phyloP scores from a whole-genome alignment of 2,888 invertebrate species.

The Scaptomyza cyrtandrae region DNA sequence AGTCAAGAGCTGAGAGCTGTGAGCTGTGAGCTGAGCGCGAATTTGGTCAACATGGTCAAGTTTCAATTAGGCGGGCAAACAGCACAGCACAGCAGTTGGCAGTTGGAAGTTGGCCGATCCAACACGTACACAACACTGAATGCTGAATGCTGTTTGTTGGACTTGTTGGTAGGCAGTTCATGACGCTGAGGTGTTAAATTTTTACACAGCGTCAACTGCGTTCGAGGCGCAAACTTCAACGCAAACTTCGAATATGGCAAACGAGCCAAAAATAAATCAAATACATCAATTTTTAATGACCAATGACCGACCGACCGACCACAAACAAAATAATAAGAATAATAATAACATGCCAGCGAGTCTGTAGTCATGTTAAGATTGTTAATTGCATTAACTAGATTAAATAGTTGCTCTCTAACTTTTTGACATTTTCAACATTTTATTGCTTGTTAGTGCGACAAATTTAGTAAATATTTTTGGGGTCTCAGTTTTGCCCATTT shows the following conservation, averaged over 20 bases:
- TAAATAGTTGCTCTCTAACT: constrained; percentile 77
- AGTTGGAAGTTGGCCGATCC: constrained; percentile 41
- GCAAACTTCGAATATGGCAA: constrained; percentile 54
- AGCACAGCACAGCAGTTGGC: constrained; percentile 66
- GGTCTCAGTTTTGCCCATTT: constrained; percentile 50
- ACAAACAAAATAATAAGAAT: constrained; percentile 9
- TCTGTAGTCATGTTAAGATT: constrained; percentile 81
- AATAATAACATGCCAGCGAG: constrained; percentile 61
- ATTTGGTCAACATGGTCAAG: constrained; percentile 80
- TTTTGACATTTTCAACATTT: constrained; percentile 81
- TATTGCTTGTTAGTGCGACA: constrained; percentile 82
- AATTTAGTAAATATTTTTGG: constrained; percentile 79
- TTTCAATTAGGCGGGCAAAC: constrained; percentile 74
- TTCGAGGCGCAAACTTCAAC: constrained; percentile 50
- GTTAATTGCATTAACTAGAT: constrained; percentile 83
- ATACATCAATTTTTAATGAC: constrained; percentile 40
- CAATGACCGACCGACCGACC: constrained; percentile 1
- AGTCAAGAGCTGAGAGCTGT: constrained; percentile 23
- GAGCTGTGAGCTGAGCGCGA: constrained; percentile 50
- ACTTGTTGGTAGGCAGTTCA: constrained; percentile 58
- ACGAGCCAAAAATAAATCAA: constrained; percentile 30
- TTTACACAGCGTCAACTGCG: constrained; percentile 73
- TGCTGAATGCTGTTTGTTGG: constrained; percentile 21
- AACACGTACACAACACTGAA: constrained; percentile 25
- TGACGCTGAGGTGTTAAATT: constrained; percentile 80